phyloP scores from a whole-genome alignment of 2,113 vertebrate species.

The Dasyurus viverrinus region DNA sequence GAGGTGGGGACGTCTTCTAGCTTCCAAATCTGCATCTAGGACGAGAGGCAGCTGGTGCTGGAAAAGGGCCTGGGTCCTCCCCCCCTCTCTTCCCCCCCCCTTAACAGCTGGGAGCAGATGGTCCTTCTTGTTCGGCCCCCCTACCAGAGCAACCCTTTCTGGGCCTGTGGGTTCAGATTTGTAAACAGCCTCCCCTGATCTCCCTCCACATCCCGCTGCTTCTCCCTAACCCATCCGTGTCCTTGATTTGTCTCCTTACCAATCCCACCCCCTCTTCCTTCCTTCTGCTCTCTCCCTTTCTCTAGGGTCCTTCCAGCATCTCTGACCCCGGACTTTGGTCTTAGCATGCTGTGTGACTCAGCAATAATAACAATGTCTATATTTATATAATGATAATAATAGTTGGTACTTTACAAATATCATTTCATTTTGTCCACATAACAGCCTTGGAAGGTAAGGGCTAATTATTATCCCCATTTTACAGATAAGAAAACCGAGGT shows the following conservation, averaged over 20 bases:
- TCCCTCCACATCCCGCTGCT: not conserved
- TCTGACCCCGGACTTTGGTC: not conserved
- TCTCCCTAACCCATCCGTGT: not conserved
- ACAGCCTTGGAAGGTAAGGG: not conserved
- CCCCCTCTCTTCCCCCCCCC: too few relatives aligned
- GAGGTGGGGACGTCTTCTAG: constrained; percentile 68
- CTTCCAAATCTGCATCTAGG: constrained; percentile 62
- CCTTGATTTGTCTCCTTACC: not conserved
- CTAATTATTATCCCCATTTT: not conserved
- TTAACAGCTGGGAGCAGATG: constrained; percentile 37
- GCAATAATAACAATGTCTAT: too few relatives aligned
- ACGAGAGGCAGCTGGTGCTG: not conserved
- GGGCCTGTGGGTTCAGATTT: constrained; percentile 43
- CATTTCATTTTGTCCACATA: not conserved
- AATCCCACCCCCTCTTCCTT: not conserved
- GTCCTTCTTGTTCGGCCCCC: constrained; percentile 70
- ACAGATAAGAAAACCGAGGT: not conserved
- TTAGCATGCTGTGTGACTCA: not conserved
- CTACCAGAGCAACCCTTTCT: not conserved
- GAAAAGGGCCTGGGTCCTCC: not conserved
- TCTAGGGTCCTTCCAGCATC: not conserved
- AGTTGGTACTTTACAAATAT: not conserved
- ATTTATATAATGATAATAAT: not conserved
- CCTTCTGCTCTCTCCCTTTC: not conserved
- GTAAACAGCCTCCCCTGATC: not conserved